phyloP scores from a whole-genome alignment of 2,888 invertebrate species.

The Eudasyphora cyanicolor region DNA sequence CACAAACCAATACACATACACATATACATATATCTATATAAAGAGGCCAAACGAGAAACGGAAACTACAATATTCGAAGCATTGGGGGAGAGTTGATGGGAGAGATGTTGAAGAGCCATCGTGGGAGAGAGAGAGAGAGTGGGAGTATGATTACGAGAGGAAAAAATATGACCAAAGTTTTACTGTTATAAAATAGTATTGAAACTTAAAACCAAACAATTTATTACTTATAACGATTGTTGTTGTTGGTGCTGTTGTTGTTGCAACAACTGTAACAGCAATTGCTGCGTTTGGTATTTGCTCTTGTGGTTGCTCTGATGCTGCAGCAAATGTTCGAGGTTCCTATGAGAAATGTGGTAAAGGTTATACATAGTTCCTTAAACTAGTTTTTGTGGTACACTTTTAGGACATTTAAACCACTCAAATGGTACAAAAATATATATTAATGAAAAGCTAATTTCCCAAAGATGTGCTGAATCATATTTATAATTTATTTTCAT shows the following conservation, averaged over 20 bases:
- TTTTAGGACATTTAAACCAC: too few relatives aligned
- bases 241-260: slow-evolving; percentile 34
- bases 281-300: slow-evolving; percentile 8
- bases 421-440: too few relatives aligned
- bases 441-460: too few relatives aligned
- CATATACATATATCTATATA: background rate
- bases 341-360: background rate
- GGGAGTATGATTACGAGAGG: background rate
- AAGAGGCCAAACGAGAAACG: slow-evolving; percentile 27
- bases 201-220: slow-evolving; percentile 63
- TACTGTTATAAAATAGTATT: slow-evolving; percentile 53
- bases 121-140: too few relatives aligned
- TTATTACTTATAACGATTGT: slow-evolving; percentile 43
- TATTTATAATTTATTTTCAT: too few relatives aligned
- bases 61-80: background rate
- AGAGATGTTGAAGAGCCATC: background rate
- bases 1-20: background rate
- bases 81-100: background rate
- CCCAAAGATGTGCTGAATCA: too few relatives aligned
- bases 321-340: slow-evolving; percentile 24
- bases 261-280: background rate
- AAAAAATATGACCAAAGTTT: slow-evolving; percentile 36
- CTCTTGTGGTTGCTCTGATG: slow-evolving; percentile 36
- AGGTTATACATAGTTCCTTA: too few relatives aligned
- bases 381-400: too few relatives aligned